Evolutionary conservation across 2,888 invertebrate species (phyloP), one percentile per base, ranked within the genome.

Genomic region (Chrysodeixis includens): DNA sequence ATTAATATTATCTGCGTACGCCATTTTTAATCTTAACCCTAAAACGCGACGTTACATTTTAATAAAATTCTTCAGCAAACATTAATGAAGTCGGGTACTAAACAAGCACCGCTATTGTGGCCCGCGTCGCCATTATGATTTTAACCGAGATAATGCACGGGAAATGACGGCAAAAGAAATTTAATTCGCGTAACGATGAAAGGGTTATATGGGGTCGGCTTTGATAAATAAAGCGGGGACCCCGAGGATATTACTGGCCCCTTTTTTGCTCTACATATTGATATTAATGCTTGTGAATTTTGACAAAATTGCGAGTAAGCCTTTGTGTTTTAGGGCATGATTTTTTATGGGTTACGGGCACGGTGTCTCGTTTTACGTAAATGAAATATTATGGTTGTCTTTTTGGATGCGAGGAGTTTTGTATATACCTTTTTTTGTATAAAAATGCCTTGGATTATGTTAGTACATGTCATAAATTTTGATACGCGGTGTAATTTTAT

Each of bases 81-180:
- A 94, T 93, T 93, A 94, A 94, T 92, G 93, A 93, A 90, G 89
- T 81, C 84, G 80, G 87, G 88, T 85, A 86, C 87, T 87, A 87
- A 92, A 91, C 93, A 92, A 86, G 87, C 88, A 86, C 85, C 79
- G 84, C 88, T 90, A 92, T 94, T 94, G 94, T 93, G 76, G 83
- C 84, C 78, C 83, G 86, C 86, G 86, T 84, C 81, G 81, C 93
- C 93, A 94, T 94, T 94, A 94, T 94, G 93, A 93, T 94, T 93
- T 91, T 92, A 93, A 90, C 93, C 93, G 91, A 92, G 94, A 94
- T 94, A 94, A 95, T 94, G 93, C 87, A 94, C 93, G 94, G 95
- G 95, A 95, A 95, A 94, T 95, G 94, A 95, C 94, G 93, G 93
- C 88, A 94, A 94, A 94, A 94, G 94, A 95, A 94, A 94, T 95